These are phyloP conservation scores for Phylloscopus trochilus DNA, from an alignment of 2,113 vertebrate genomes.

Conservation along the genomic window DNA sequence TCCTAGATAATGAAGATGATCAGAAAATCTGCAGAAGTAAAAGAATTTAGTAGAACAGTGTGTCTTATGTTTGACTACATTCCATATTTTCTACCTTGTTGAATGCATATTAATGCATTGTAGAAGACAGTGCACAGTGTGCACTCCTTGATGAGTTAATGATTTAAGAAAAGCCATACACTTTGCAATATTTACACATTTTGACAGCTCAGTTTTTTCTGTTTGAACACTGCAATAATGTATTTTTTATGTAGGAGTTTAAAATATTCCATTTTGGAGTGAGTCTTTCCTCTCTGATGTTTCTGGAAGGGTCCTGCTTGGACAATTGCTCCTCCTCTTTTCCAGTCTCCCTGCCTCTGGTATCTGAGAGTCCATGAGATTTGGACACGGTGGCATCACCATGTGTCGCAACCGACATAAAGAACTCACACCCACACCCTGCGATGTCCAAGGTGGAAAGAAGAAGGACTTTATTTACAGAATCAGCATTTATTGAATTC, in stretches of 20 bases:
- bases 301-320: neutral
- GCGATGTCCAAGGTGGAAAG: too few species aligned
- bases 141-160: neutral
- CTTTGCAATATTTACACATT: neutral
- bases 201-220: neutral
- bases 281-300: neutral
- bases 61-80: neutral
- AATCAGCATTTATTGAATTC: too few species aligned
- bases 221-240: neutral
- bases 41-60: neutral
- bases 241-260: neutral
- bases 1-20: neutral
- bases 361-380: neutral
- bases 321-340: neutral
- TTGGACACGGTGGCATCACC: neutral
- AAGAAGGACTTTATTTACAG: too few species aligned
- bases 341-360: neutral
- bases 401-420: too few species aligned
- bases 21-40: neutral
- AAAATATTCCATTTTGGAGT: neutral
- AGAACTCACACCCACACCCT: too few species aligned
- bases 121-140: neutral
- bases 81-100: neutral
- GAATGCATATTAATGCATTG: neutral
- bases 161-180: neutral